Percentiles rank a stretch among this genome's conserved stretches.
Conservation (phyloP, 1,140 invertebrate genomes). For the Dendrolimus punctatus region DNA sequence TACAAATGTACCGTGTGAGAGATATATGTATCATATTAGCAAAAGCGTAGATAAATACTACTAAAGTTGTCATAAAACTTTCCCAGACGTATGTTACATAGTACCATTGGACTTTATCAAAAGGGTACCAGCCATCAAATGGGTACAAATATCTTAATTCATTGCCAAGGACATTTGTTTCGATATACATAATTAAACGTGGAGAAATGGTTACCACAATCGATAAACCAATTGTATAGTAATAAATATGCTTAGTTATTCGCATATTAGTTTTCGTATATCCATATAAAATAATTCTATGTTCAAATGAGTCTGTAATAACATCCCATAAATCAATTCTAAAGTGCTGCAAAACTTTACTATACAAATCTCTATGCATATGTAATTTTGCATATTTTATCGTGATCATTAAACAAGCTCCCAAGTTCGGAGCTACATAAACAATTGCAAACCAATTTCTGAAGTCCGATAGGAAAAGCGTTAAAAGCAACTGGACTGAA, state of each 20-base stretch:
- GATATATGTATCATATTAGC: slow-evolving; percentile 38
- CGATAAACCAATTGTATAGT: slow-evolving; percentile 31
- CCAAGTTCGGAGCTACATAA: slow-evolving; percentile 50
- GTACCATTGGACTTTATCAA: slow-evolving; percentile 50
- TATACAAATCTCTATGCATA: slow-evolving; percentile 30
- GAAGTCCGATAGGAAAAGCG: slow-evolving; percentile 27
- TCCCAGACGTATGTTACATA: slow-evolving; percentile 45
- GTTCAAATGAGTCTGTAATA: slow-evolving; percentile 20
- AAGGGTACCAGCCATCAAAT: slow-evolving; percentile 58
- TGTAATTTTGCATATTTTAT: slow-evolving; percentile 44
- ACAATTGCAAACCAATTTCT: slow-evolving; percentile 42
- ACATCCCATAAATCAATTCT: slow-evolving; percentile 36
- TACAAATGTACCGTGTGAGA: slow-evolving; percentile 39
- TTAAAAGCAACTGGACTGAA: slow-evolving; percentile 33
- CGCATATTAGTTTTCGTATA: slow-evolving; percentile 29
- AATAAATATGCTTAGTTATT: slow-evolving; percentile 35
- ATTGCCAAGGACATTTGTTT: slow-evolving; percentile 24
- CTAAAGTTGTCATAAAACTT: slow-evolving; percentile 43
- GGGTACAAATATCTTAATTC: slow-evolving; percentile 39
- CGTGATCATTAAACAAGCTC: slow-evolving; percentile 40
- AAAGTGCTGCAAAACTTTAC: slow-evolving; percentile 39
- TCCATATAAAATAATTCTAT: slow-evolving; percentile 28
- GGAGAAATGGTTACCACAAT: slow-evolving; percentile 43
- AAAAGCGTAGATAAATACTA: slow-evolving; percentile 35
- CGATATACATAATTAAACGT: slow-evolving; percentile 42